Evolutionary conservation across 1,140 invertebrate genomes (phyloP).

Genomic region (Sycobia sp.): DNA sequence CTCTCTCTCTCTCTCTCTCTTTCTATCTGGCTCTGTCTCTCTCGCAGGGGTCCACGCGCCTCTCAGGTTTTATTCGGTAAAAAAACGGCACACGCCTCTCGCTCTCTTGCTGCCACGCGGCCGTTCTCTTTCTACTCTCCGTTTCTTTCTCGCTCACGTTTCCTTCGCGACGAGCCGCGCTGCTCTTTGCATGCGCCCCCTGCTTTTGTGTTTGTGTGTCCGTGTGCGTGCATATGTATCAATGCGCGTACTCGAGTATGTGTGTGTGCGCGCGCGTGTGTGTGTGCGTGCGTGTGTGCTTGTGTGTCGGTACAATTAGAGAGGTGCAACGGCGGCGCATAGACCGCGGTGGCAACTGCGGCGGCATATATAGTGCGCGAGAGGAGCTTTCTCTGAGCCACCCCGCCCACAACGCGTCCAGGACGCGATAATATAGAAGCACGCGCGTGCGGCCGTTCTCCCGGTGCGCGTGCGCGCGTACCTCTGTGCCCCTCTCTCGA

Average conservation of each 20-base stretch:
- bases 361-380: too few relatives aligned
- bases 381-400: slow-evolving; percentile 54
- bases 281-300: slow-evolving; percentile 4
- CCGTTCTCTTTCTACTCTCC: too few relatives aligned
- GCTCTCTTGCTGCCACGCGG: slow-evolving; percentile 27
- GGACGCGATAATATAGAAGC: slow-evolving; percentile 25
- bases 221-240: slow-evolving; percentile 8
- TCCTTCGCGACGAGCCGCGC: too few relatives aligned
- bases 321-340: slow-evolving; percentile 29
- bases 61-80: background rate
- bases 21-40: background rate
- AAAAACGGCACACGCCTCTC: slow-evolving; percentile 42
- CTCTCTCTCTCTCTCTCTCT: background rate
- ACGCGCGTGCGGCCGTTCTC: slow-evolving; percentile 3
- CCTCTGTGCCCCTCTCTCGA: background rate
- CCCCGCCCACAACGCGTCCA: slow-evolving; percentile 48
- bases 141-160: background rate
- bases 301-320: slow-evolving; percentile 22
- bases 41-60: background rate
- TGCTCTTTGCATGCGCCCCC: slow-evolving; percentile 27
- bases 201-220: slow-evolving; percentile 2
- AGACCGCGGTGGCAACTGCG: slow-evolving; percentile 17
- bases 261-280: slow-evolving; percentile 23
- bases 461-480: slow-evolving; percentile 5
- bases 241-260: slow-evolving; percentile 4